These are phyloP conservation scores for Agrypnus murinus DNA, from an alignment of 2,888 invertebrate species.

Conservation along the genomic window DNA sequence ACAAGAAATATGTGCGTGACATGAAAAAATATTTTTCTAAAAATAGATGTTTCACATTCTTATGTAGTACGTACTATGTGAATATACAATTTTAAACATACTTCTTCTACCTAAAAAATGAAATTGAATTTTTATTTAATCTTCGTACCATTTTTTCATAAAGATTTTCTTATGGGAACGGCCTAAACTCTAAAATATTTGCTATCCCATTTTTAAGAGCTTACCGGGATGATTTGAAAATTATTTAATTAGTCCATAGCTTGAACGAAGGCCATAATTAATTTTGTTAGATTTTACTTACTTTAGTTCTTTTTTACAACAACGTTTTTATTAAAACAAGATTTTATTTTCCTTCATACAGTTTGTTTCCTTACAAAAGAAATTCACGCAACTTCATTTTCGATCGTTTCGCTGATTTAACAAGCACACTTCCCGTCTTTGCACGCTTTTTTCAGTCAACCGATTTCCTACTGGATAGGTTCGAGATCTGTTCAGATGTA, in stretches of 20 bases:
- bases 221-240: constrained; percentile 1
- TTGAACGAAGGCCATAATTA: not conserved
- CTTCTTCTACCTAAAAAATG: no score
- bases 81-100: no score
- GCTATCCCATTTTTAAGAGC: constrained; percentile 7
- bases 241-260: constrained; percentile 15
- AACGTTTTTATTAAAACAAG: not conserved
- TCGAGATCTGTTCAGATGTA: not conserved
- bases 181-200: constrained; percentile 10
- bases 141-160: no score
- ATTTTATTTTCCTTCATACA: not conserved
- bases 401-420: constrained; percentile 18
- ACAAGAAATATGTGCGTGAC: no score
- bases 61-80: no score
- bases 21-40: no score
- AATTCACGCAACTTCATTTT: constrained; percentile 4
- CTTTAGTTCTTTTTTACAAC: not conserved
- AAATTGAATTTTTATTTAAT: no score
- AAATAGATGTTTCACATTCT: no score
- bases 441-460: not conserved
- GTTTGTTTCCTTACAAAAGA: not conserved
- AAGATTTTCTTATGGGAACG: no score
- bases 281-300: constrained; percentile 7
- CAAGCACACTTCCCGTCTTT: constrained; percentile 18
- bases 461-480: constrained; percentile 1